A percentile compares a stretch with the other conserved stretches of the same genome.
Evolutionary conservation across 2,113 vertebrate genomes (phyloP).

Genomic region (Calyptomena viridis): DNA sequence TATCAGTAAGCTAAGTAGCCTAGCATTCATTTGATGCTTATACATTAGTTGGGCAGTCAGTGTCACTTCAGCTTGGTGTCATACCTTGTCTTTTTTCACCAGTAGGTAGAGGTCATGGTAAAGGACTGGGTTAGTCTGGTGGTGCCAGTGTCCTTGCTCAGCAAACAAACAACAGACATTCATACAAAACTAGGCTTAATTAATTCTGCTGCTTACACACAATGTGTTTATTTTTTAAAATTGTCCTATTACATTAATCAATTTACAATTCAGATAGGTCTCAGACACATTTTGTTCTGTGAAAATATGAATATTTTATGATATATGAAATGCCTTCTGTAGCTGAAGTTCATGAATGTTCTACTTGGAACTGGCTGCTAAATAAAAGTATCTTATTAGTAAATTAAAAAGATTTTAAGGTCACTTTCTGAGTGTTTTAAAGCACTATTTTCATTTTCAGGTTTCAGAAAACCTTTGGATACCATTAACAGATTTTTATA

Average conservation of each 20-base stretch:
- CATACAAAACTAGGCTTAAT: not conserved
- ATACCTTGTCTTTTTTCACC: not conserved
- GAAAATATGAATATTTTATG: not conserved
- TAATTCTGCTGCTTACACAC: not conserved
- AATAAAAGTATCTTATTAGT: not conserved
- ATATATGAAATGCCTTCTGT: not conserved
- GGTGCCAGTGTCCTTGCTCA: not conserved
- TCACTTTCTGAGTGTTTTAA: not conserved
- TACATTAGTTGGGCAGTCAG: not conserved
- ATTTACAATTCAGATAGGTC: not conserved
- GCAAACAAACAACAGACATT: not conserved
- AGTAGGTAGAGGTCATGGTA: not conserved
- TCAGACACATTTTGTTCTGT: not conserved
- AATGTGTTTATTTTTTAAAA: not conserved
- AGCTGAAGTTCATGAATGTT: not conserved
- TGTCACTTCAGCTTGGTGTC: not conserved
- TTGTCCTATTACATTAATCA: not conserved
- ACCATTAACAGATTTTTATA: not conserved
- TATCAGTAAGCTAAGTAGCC: not conserved
- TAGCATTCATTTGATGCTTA: not conserved
- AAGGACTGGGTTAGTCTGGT: not conserved
- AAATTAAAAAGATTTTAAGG: constrained; percentile 13
- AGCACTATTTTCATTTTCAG: not conserved
- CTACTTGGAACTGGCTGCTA: not conserved
- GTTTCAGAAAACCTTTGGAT: not conserved